Evolutionary conservation across 2,888 invertebrate species (phyloP), one percentile per base, ranked within the genome.

Genomic region (Deilephila porcellus): DNA sequence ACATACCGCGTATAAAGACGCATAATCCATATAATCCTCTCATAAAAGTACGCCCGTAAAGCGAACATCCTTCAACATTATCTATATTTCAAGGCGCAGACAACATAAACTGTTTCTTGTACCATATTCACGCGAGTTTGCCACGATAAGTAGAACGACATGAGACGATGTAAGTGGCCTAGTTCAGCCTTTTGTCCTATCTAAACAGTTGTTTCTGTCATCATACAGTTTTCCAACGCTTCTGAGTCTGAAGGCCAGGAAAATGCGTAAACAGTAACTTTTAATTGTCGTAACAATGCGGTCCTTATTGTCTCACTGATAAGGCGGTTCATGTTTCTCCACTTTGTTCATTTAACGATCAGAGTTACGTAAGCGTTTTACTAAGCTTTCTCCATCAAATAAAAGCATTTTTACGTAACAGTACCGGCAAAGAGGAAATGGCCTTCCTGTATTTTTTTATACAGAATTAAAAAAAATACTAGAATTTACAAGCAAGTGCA

Each of bases 181-280:
- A 89, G 88, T 90, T 90, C 85, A 80, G 85, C 85, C 88, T 85
- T 87, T 90, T 89, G 90, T 91, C 87, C 85, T 88, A 88, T 88
- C 85, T 89, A 89, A 90, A 89, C 90, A 89, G 88, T 88, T 87
- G 85, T 86, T 85, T 79, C 84, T 85, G 86, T 83, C 85, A 78
- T 77, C 80, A 76, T 76, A 76, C 79, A 75, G 78, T 76, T 76
- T 75, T 75, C 75, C 71, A 73, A 71, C 75, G 76, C 81, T 79
- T 80, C 76, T 79, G 73, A 77, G 75, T 45, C 53, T 59, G 72
- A 29, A 67, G 67, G 53, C 19, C 6, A 72, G 37, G 45, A 45
- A 34, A 45, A 67, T 25, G 25, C 45, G 67, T 52, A 45, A 67
- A 20, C 52, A 17, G 52, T 67, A 67, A 52, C 52, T 67, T 67